Evolutionary conservation across 2,888 invertebrate genomes (phyloP), one percentile per base, ranked within the genome.

Genomic region (Microctonus hyperodae): DNA sequence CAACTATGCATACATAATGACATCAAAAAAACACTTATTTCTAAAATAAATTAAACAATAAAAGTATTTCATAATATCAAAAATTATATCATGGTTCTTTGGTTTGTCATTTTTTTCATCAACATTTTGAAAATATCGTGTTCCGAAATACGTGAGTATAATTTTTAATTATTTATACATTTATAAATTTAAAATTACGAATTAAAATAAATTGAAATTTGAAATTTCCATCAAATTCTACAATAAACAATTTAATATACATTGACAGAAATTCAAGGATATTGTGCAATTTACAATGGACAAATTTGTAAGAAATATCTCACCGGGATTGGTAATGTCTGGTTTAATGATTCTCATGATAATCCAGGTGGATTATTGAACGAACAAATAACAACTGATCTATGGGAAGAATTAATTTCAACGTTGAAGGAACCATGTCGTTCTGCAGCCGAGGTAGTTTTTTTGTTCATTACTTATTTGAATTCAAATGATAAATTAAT

Each of bases 221-320:
- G 6, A 1, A 16, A n/a, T 4, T n/a, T n/a, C n/a, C n/a, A n/a
- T n/a, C n/a, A n/a, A n/a, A n/a, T n/a, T n/a, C n/a, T n/a, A n/a
- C n/a, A n/a, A n/a, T n/a, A n/a, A n/a, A n/a, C n/a, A n/a, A n/a
- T n/a, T n/a, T n/a, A n/a, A n/a, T n/a, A n/a, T 5, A 11, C 11
- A 35, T 11, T 53, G 56, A 35, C 16, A 78, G 76, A 71, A 55
- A 66, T 70, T 2, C 68, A 76, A 64, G 92, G 94, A 68, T 93
- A 92, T 84, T 96, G 96, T 87, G 93, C 92, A 64, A 91, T 92
- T 40, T 96, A 96, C 84, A 91, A 90, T 86, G 96, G 96, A 64
- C 90, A 92, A 81, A 88, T 93, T 74, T 94, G 94, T 83, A 90
- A 89, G 81, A 88, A 88, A 72, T 90, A 90, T 81, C 86, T 90